These are phyloP conservation scores for Cyrtorhinus lividipennis DNA, from an alignment of 1,140 invertebrate species.

Conservation along the genomic window DNA sequence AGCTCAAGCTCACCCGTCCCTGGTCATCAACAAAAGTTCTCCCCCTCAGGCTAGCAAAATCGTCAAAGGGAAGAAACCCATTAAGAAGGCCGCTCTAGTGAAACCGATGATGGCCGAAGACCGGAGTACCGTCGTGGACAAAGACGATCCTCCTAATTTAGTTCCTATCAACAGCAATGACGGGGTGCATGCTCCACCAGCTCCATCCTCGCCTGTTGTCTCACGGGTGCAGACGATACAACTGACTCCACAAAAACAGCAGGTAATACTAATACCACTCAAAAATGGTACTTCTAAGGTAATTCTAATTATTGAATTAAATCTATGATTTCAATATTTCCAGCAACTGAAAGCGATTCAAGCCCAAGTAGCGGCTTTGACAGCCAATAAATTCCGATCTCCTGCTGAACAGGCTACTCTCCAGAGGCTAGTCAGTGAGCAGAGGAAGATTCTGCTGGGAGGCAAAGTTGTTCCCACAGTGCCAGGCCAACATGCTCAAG, in stretches of 20 bases:
- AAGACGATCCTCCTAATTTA: conserved; percentile 17
- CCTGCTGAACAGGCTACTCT: conserved; percentile 34
- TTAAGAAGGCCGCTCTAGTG: conserved; percentile 28
- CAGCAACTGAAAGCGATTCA: conserved; percentile 42
- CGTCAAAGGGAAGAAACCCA: conserved; percentile 23
- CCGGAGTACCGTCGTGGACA: conserved; percentile 9
- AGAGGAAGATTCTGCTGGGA: conserved; percentile 43
- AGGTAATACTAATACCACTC: no score
- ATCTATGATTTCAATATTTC: no score
- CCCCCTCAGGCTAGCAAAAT: conserved; percentile 10
- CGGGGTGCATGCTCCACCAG: background rate
- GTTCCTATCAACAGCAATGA: conserved; percentile 16
- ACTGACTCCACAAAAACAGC: conserved; percentile 42
- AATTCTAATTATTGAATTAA: no score
- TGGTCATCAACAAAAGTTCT: conserved; percentile 26
- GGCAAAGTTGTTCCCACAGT: conserved; percentile 44
- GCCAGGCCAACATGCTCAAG: conserved; percentile 29
- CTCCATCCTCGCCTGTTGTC: conserved; percentile 22
- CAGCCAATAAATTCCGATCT: conserved; percentile 32
- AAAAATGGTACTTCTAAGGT: background rate
- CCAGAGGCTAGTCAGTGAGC: conserved; percentile 40
- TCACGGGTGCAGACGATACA: conserved; percentile 42
- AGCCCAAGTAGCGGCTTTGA: conserved; percentile 40
- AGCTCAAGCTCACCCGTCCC: conserved; percentile 26
- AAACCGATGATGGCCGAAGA: conserved; percentile 27